A percentile compares a stretch with the other conserved stretches of the same genome.
These are phyloP conservation scores for Ellobius talpinus DNA, from an alignment of 2,113 vertebrate genomes.

Conservation along the genomic window DNA sequence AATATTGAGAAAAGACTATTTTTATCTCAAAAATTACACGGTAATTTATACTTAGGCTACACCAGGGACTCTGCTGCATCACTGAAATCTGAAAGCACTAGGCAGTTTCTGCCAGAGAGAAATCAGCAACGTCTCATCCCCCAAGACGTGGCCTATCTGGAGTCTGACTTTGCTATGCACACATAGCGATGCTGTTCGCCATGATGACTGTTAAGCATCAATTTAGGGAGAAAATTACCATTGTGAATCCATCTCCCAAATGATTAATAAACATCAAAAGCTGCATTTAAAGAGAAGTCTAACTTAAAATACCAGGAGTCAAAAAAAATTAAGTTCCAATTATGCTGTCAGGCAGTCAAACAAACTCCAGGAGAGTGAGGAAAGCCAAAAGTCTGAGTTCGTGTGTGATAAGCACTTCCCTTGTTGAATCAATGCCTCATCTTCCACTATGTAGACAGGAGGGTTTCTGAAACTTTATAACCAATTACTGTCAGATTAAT, in stretches of 20 bases:
- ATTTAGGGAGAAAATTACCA: slow-evolving; percentile 66
- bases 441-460: background rate
- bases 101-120: slow-evolving; percentile 61
- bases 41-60: slow-evolving; percentile 56
- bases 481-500: slow-evolving; percentile 33
- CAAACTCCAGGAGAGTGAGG: background rate
- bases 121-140: slow-evolving; percentile 37
- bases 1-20: slow-evolving; percentile 63
- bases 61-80: slow-evolving; percentile 53
- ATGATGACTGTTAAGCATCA: slow-evolving; percentile 42
- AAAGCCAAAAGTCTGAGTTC: background rate
- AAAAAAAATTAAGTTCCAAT: slow-evolving; percentile 52
- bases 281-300: slow-evolving; percentile 50
- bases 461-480: background rate
- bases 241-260: slow-evolving; percentile 58
- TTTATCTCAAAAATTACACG: slow-evolving; percentile 62
- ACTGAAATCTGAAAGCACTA: slow-evolving; percentile 66
- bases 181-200: background rate
- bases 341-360: slow-evolving; percentile 15
- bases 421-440: background rate
- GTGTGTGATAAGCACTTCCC: background rate
- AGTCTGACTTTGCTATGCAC: slow-evolving; percentile 47
- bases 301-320: slow-evolving; percentile 47
- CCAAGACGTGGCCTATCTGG: background rate
- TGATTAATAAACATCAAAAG: slow-evolving; percentile 66